A percentile compares a stretch with the other conserved stretches of the same genome.
phyloP scores from a whole-genome alignment of 1,140 invertebrate genomes.

The Paraescarpia echinospica region DNA sequence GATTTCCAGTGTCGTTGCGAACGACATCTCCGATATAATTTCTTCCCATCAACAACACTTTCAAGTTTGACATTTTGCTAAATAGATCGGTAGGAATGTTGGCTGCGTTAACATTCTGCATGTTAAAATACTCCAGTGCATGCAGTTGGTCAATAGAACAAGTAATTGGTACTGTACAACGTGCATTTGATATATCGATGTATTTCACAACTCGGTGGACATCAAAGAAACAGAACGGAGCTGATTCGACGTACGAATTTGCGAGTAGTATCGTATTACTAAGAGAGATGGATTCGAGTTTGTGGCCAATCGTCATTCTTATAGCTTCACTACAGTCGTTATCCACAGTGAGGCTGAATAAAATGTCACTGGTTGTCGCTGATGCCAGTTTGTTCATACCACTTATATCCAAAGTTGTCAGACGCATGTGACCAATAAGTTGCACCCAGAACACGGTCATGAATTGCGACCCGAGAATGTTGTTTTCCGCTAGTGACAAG shows the following conservation, averaged over 20 bases:
- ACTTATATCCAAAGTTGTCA: not conserved
- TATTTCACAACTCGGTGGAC: not conserved
- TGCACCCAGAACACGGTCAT: not conserved
- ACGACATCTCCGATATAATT: not conserved
- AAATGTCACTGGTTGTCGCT: not conserved
- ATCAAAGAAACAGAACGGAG: not conserved
- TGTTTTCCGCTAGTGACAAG: not conserved
- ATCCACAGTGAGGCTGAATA: not conserved
- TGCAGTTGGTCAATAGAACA: not conserved
- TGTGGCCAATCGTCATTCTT: not conserved
- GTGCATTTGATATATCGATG: not conserved
- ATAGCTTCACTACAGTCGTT: not conserved
- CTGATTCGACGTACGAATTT: not conserved
- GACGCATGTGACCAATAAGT: not conserved
- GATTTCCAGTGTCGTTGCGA: not conserved
- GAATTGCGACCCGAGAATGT: not conserved
- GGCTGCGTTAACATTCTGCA: not conserved
- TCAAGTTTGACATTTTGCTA: not conserved
- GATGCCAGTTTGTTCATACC: not conserved
- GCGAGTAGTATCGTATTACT: not conserved
- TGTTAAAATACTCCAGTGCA: not conserved
- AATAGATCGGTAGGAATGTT: not conserved
- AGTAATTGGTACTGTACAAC: not conserved
- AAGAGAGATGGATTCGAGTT: not conserved
- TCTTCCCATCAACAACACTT: not conserved